Conservation (phyloP, 2,888 invertebrate genomes). For the Drosophila mayaguana region DNA sequence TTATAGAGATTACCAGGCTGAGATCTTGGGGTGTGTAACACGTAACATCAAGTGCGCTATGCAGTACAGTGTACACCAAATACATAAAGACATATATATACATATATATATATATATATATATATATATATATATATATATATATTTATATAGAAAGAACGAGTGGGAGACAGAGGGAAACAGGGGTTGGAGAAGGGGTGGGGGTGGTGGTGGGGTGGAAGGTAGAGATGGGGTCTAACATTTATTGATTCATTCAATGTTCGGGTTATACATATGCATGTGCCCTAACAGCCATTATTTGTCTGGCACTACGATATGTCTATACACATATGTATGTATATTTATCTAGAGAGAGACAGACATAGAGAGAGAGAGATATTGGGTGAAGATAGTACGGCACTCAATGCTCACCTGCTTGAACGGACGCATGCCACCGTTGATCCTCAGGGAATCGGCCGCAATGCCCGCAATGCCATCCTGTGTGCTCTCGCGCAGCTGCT, state of each 20-base stretch:
- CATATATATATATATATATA: neutral
- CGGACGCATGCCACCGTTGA: slow-evolving; percentile 98
- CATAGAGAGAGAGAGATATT: neutral
- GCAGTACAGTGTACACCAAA: slow-evolving; percentile 27
- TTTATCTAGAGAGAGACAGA: neutral
- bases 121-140: no score
- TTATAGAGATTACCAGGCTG: neutral
- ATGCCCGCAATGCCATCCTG: slow-evolving; percentile 96
- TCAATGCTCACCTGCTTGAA: slow-evolving; percentile 93
- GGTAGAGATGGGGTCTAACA: slow-evolving; percentile 2
- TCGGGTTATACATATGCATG: slow-evolving; percentile 20
- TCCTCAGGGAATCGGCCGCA: slow-evolving; percentile 96
- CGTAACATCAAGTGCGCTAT: slow-evolving; percentile 44
- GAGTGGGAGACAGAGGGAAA: neutral
- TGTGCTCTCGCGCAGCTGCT: slow-evolving; percentile 92
- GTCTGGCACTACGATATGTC: neutral
- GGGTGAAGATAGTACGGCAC: neutral
- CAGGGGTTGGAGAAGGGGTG: no score
- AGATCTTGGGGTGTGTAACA: slow-evolving; percentile 15
- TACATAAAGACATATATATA: neutral
- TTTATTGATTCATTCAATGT: slow-evolving; percentile 23
- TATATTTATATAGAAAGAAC: neutral
- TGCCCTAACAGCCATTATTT: slow-evolving; percentile 1
- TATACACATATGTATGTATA: neutral
- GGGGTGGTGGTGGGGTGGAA: neutral